phyloP scores from a whole-genome alignment of 1,140 invertebrate genomes.

The Dermatophagoides farinae region DNA sequence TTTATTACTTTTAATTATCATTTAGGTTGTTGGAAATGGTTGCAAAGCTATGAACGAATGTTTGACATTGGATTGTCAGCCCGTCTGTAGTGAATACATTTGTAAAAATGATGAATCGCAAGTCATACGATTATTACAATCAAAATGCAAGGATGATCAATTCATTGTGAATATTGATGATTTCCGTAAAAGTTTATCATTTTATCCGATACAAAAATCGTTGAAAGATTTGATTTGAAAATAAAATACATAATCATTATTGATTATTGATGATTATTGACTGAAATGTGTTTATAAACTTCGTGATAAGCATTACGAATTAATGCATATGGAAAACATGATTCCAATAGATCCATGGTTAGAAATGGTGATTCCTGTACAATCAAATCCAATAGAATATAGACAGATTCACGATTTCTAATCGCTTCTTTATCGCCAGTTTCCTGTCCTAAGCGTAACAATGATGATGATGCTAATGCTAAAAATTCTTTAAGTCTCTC shows the following conservation, averaged over 20 bases:
- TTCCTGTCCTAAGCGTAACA: slow-evolving; percentile 79
- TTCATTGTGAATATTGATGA: not conserved
- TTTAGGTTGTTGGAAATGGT: slow-evolving; percentile 14
- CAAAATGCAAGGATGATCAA: not conserved
- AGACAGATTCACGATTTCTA: slow-evolving; percentile 82
- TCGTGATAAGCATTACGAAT: slow-evolving; percentile 89
- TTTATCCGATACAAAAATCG: not conserved
- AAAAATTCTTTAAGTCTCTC: slow-evolving; percentile 96
- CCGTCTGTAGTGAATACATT: too few relatives aligned
- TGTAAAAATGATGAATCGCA: too few relatives aligned
- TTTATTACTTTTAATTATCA: not conserved
- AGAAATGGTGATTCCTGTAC: slow-evolving; percentile 92
- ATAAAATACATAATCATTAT: not conserved
- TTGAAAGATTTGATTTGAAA: not conserved
- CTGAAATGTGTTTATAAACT: slow-evolving; percentile 45
- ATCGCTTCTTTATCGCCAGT: slow-evolving; percentile 71
- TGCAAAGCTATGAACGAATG: slow-evolving; percentile 10
- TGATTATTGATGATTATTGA: not conserved
- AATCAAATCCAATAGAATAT: slow-evolving; percentile 77
- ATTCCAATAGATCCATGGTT: slow-evolving; percentile 91
- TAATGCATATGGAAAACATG: slow-evolving; percentile 90
- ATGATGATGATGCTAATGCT: slow-evolving; percentile 80
- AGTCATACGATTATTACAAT: not conserved
- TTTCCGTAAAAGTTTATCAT: not conserved
- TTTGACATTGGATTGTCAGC: not conserved